phyloP scores from a whole-genome alignment of 2,888 invertebrate genomes.

The Resseliella maxima region DNA sequence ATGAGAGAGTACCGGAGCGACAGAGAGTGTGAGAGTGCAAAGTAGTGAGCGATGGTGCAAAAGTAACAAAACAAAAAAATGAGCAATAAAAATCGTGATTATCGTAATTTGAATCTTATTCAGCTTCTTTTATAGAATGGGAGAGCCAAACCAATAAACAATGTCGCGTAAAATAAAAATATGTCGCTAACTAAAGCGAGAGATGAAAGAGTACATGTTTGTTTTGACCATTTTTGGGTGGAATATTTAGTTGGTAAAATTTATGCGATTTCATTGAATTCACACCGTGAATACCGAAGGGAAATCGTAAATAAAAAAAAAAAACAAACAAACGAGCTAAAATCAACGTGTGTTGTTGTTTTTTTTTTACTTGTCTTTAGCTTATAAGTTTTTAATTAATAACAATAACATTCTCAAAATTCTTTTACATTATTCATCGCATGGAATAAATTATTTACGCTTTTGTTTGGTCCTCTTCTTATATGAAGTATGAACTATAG shows the following conservation, averaged over 20 bases:
- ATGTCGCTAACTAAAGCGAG: conserved; percentile 41
- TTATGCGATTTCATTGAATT: conserved; percentile 43
- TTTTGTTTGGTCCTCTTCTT: background rate
- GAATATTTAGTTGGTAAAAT: background rate
- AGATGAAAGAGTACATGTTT: conserved; percentile 46
- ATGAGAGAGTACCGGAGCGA: background rate
- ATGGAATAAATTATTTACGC: conserved; percentile 22
- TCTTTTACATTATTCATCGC: conserved; percentile 33
- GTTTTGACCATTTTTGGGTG: background rate
- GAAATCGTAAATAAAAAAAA: conserved; percentile 8
- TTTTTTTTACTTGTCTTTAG: background rate
- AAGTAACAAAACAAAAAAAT: background rate
- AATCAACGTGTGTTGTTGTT: no score
- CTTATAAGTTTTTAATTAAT: conserved; percentile 48
- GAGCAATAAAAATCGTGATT: conserved; percentile 39
- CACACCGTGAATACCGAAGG: conserved; percentile 37
- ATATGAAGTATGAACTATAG: background rate
- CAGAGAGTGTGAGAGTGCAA: background rate
- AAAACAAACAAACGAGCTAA: no score
- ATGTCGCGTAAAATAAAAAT: conserved; percentile 29
- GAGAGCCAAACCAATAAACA: conserved; percentile 12
- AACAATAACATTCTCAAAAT: conserved; percentile 45
- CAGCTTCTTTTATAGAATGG: conserved; percentile 22
- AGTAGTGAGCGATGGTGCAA: no score
- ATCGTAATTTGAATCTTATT: conserved; percentile 53